Evolutionary conservation across 2,888 invertebrate genomes (phyloP).

Genomic region (Ophioninae sp.): DNA sequence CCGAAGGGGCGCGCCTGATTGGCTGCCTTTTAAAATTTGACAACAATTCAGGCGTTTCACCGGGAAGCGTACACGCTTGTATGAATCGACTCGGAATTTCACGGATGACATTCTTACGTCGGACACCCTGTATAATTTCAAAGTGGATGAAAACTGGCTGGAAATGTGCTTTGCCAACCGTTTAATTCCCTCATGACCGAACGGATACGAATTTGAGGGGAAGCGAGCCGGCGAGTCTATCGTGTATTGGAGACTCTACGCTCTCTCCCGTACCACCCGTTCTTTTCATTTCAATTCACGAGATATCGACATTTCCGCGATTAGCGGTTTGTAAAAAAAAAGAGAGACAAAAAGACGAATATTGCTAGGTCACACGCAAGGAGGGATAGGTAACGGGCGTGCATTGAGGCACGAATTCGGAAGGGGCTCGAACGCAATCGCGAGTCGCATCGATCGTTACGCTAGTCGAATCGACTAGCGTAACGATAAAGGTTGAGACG

Average conservation of each 20-base stretch:
- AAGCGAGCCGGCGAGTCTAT: constrained; percentile 28
- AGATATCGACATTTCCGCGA: constrained; percentile 55
- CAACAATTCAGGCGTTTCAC: no score
- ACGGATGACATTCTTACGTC: no score
- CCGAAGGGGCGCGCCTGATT: no score
- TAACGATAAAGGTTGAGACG: no score
- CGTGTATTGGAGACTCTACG: background rate
- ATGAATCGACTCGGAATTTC: no score
- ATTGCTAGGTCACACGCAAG: constrained; percentile 42
- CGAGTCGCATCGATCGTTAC: background rate
- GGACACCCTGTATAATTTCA: background rate
- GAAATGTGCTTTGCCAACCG: constrained; percentile 2
- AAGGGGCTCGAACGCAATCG: constrained; percentile 5
- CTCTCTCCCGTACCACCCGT: constrained; percentile 15
- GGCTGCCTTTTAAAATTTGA: no score
- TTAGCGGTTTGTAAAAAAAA: constrained; percentile 37
- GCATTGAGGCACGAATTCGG: constrained; percentile 35
- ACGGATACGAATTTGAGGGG: constrained; percentile 29
- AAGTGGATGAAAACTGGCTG: background rate
- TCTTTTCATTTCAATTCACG: constrained; percentile 17
- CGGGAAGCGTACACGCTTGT: no score
- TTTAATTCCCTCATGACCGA: constrained; percentile 15
- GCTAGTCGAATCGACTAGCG: background rate
- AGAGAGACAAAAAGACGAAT: constrained; percentile 9
- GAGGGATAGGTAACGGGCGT: constrained; percentile 7